These are phyloP conservation scores for Tipula helvola DNA, from an alignment of 2,888 invertebrate genomes.

Conservation along the genomic window DNA sequence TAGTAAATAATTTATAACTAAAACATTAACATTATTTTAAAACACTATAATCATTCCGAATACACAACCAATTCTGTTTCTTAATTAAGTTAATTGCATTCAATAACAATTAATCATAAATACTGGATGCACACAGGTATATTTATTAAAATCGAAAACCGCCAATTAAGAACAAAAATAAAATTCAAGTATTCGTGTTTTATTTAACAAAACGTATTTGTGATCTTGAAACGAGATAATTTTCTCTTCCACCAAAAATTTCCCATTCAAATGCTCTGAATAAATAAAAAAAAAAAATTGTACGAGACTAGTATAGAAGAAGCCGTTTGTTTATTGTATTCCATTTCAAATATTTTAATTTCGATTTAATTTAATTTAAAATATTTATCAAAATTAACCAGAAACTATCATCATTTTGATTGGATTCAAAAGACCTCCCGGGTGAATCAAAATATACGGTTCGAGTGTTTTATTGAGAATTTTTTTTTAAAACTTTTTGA, in stretches of 20 bases:
- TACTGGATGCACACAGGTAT: not conserved
- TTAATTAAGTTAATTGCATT: not conserved
- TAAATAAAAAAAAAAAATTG: not conserved
- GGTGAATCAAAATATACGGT: not conserved
- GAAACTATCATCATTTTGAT: not conserved
- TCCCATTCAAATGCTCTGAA: not conserved
- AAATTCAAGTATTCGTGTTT: not conserved
- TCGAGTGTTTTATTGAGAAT: not conserved
- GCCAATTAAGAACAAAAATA: not conserved
- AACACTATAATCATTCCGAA: not conserved
- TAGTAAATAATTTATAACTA: not conserved
- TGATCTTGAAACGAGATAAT: not conserved
- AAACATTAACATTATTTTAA: not conserved
- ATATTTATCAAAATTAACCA: constrained; percentile 4
- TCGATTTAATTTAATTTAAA: not conserved
- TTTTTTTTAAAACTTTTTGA: not conserved
- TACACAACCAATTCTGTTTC: not conserved
- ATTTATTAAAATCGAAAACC: not conserved
- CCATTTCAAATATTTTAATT: not conserved
- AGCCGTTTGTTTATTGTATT: not conserved
- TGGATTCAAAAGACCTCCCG: not conserved
- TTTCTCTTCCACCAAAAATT: not conserved
- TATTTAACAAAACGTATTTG: not conserved
- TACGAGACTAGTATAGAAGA: not conserved
- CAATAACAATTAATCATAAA: not conserved